Evolutionary conservation across 2,113 vertebrate genomes (phyloP).

Genomic region (Sturnira hondurensis): DNA sequence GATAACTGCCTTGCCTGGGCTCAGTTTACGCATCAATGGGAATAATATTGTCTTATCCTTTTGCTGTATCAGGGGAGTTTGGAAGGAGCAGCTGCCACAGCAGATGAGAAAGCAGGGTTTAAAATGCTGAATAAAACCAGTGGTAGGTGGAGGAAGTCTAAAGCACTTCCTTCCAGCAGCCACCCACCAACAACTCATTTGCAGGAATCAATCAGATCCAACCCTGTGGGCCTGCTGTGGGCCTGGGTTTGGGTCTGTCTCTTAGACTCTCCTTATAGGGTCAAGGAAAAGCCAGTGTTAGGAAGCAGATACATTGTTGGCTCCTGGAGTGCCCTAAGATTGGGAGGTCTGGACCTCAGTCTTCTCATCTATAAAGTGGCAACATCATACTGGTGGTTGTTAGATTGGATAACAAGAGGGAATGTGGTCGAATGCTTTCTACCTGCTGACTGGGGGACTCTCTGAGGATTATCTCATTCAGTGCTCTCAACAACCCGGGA

Average conservation of each 20-base stretch:
- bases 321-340: background rate
- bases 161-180: background rate
- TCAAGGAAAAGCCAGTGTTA: too few species aligned
- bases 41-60: background rate
- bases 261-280: background rate
- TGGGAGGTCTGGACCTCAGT: background rate
- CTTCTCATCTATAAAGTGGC: too few species aligned
- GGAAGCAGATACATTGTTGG: background rate
- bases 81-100: background rate
- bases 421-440: background rate
- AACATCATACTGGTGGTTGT: background rate
- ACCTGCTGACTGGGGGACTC: background rate
- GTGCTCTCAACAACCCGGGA: background rate
- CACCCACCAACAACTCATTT: rapidly evolving
- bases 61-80: background rate
- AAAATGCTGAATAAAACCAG: background rate
- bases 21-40: background rate
- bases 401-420: background rate
- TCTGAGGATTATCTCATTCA: background rate
- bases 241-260: background rate
- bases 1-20: too few species aligned
- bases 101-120: background rate
- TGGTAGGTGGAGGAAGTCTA: background rate
- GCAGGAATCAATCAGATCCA: rapidly evolving
- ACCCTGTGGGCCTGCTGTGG: background rate